phyloP scores from a whole-genome alignment of 1,140 invertebrate genomes.

The Calosoma granatense region DNA sequence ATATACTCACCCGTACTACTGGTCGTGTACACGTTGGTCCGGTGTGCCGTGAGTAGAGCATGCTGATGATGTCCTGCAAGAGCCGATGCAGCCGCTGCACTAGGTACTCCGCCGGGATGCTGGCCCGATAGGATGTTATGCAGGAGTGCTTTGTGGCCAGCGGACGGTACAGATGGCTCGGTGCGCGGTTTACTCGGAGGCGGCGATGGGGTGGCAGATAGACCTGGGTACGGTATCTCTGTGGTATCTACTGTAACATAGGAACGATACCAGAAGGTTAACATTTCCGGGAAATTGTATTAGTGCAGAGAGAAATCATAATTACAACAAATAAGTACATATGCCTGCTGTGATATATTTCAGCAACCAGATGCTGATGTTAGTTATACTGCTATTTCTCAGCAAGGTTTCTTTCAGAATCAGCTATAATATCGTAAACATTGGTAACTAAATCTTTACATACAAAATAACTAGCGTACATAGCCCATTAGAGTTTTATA shows the following conservation, averaged over 20 bases:
- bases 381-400: too few species aligned
- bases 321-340: too few species aligned
- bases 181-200: background rate
- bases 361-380: too few species aligned
- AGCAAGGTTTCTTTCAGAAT: too few species aligned
- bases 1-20: conserved; percentile 31
- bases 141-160: conserved; percentile 20
- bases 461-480: too few species aligned
- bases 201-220: conserved; percentile 3
- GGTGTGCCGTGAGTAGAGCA: conserved; percentile 27
- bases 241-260: conserved; percentile 11
- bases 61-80: conserved; percentile 16
- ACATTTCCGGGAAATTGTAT: too few species aligned
- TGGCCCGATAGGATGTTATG: conserved; percentile 26
- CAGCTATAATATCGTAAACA: too few species aligned
- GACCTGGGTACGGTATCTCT: background rate
- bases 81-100: background rate
- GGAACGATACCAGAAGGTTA: background rate
- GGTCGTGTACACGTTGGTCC: conserved; percentile 34
- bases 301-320: too few species aligned
- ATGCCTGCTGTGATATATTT: too few species aligned
- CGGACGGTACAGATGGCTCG: background rate
- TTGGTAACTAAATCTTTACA: too few species aligned
- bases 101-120: background rate
- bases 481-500: too few species aligned